A percentile compares a stretch with the other conserved stretches of the same genome.
Conservation (phyloP, 2,113 vertebrate genomes). For the Crotophaga sulcirostris region DNA sequence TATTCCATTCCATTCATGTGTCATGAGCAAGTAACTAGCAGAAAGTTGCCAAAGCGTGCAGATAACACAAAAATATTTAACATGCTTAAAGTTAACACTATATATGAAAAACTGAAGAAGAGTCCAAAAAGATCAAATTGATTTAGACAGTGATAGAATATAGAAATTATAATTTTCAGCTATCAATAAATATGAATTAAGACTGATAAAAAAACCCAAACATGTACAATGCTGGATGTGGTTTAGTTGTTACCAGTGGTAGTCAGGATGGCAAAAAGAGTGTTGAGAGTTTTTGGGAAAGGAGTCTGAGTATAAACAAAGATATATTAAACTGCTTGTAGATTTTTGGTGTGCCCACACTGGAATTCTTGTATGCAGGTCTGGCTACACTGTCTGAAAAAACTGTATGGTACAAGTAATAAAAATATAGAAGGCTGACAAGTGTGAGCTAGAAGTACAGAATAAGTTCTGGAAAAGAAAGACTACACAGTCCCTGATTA, state of each 20-base stretch:
- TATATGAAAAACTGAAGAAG: background rate
- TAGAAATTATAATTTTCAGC: background rate
- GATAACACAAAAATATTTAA: background rate
- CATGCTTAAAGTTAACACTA: background rate
- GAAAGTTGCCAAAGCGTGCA: background rate
- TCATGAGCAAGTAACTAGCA: background rate
- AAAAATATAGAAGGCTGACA: constrained; percentile 14
- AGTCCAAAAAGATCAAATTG: background rate
- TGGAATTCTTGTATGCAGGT: background rate
- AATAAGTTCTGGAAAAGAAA: background rate
- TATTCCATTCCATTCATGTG: background rate
- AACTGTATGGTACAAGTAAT: background rate
- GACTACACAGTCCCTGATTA: background rate
- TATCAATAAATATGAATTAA: background rate
- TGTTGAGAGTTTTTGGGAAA: constrained; percentile 13
- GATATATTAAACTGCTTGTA: background rate
- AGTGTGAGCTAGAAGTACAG: background rate
- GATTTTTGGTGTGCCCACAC: background rate
- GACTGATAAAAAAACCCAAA: background rate
- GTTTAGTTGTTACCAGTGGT: background rate
- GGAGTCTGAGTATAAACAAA: constrained; percentile 1
- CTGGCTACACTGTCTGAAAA: constrained; percentile 16
- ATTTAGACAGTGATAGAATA: background rate
- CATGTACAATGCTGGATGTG: background rate
- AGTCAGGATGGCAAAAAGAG: constrained; percentile 12